A percentile compares a stretch with the other conserved stretches of the same genome.
Evolutionary conservation across 2,797 vertebrate genomes (phyloP).

Genomic region (Bovichtus diacanthus): DNA sequence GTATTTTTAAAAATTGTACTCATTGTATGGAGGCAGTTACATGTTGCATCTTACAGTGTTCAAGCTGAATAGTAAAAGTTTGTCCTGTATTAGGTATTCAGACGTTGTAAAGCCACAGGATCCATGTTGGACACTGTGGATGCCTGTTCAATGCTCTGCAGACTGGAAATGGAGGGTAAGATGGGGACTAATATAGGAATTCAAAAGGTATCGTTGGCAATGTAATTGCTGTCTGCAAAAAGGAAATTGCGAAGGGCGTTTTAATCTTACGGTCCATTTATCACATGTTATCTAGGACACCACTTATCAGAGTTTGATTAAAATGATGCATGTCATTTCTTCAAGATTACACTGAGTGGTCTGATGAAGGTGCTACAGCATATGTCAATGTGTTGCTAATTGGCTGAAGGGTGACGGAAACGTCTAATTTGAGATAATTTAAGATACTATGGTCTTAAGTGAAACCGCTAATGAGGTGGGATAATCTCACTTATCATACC

Average conservation of each 20-base stretch:
- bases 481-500: slow-evolving; percentile 34
- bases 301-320: background rate
- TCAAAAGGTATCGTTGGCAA: background rate
- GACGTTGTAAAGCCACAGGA: slow-evolving; percentile 77
- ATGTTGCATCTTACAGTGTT: background rate
- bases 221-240: background rate
- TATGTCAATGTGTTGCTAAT: slow-evolving; percentile 27
- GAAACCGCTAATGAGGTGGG: slow-evolving; percentile 45
- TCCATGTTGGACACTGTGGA: slow-evolving; percentile 92
- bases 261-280: background rate
- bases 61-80: background rate
- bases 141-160: slow-evolving; percentile 90
- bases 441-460: slow-evolving; percentile 17
- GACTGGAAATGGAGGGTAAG: slow-evolving; percentile 95
- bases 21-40: background rate
- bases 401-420: slow-evolving; percentile 3
- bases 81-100: slow-evolving; percentile 83
- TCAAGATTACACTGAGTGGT: background rate
- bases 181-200: background rate
- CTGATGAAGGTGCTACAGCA: slow-evolving; percentile 9
- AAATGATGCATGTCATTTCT: background rate
- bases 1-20: background rate
- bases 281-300: background rate
- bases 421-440: slow-evolving; percentile 25
- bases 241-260: background rate